Conservation (phyloP, 2,888 invertebrate species). For the Neocrepidodera transversa region DNA sequence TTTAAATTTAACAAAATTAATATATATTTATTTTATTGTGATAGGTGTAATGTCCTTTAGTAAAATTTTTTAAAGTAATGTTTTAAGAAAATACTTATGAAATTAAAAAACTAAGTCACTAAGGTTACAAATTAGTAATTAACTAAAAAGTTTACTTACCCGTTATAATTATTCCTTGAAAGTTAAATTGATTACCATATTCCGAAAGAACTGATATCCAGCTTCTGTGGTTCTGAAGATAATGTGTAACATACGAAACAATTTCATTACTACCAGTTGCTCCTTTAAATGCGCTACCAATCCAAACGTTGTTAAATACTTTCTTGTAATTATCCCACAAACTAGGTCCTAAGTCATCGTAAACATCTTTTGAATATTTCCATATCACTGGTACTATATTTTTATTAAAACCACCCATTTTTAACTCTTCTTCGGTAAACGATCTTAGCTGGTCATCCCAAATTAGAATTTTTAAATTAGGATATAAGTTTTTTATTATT, state of each 20-base stretch:
- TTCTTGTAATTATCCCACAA: slow-evolving; percentile 66
- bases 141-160: no score
- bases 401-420: slow-evolving; percentile 56
- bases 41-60: no score
- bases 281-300: slow-evolving; percentile 87
- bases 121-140: no score
- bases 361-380: slow-evolving; percentile 67
- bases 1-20: no score
- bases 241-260: slow-evolving; percentile 66
- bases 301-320: slow-evolving; percentile 76
- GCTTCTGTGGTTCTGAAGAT: slow-evolving; percentile 74
- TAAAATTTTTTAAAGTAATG: no score
- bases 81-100: no score
- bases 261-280: slow-evolving; percentile 65
- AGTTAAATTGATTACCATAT: slow-evolving; percentile 62
- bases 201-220: slow-evolving; percentile 71
- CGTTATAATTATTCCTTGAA: slow-evolving; percentile 73
- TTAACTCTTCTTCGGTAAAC: slow-evolving; percentile 62
- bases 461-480: slow-evolving; percentile 68
- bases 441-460: slow-evolving; percentile 85
- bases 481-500: slow-evolving; percentile 61
- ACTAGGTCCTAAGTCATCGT: slow-evolving; percentile 51
- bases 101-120: no score
- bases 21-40: no score
- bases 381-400: slow-evolving; percentile 73